Evolutionary conservation across 2,113 vertebrate genomes (phyloP).

Genomic region (Carassius gibelio): DNA sequence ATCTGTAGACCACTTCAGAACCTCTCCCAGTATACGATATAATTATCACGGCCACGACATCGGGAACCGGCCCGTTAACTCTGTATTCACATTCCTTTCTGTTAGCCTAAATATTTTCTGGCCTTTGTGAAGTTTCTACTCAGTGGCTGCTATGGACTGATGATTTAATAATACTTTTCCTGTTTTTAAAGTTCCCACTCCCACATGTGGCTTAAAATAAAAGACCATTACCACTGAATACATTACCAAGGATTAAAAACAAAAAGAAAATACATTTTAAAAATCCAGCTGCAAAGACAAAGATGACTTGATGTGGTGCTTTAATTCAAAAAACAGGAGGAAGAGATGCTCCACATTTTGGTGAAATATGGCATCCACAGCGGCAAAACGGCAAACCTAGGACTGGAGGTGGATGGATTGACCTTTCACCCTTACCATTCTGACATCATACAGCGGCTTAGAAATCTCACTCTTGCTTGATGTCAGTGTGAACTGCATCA

Average conservation of each 20-base stretch:
- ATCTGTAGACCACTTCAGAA: slow-evolving; percentile 41
- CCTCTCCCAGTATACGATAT: slow-evolving; percentile 9
- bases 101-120: neutral
- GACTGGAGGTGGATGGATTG: slow-evolving; percentile 86
- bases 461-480: slow-evolving; percentile 58
- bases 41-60: slow-evolving; percentile 30
- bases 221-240: neutral
- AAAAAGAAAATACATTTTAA: too few relatives aligned
- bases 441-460: slow-evolving; percentile 76
- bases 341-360: slow-evolving; percentile 76
- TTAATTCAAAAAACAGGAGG: slow-evolving; percentile 74
- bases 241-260: neutral
- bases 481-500: neutral
- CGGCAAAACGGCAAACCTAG: slow-evolving; percentile 78
- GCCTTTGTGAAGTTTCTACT: neutral
- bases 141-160: neutral
- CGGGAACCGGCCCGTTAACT: neutral
- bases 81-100: neutral
- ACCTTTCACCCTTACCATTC: slow-evolving; percentile 82
- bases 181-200: slow-evolving; percentile 32
- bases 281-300: neutral
- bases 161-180: slow-evolving; percentile 23
- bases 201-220: slow-evolving; percentile 28
- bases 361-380: slow-evolving; percentile 76
- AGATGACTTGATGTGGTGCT: neutral